These are phyloP conservation scores for Pachypanchax playfairii DNA, from an alignment of 2,113 vertebrate species.

Conservation along the genomic window DNA sequence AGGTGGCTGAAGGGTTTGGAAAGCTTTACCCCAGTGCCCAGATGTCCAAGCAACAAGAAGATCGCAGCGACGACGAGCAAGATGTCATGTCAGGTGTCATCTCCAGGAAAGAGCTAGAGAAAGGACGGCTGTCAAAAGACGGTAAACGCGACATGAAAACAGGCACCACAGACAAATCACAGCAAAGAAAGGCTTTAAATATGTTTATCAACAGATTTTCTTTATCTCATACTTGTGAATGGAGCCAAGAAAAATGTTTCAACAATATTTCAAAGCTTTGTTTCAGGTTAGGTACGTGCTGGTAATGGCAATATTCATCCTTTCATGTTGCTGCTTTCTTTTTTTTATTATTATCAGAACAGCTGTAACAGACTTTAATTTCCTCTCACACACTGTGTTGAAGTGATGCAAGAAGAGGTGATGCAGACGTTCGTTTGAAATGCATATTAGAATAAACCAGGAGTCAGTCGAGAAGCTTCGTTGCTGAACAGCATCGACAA, in stretches of 20 bases:
- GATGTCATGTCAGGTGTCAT: slow-evolving; percentile 89
- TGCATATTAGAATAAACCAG: slow-evolving; percentile 31
- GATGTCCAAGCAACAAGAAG: slow-evolving; percentile 79
- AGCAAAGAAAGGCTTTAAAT: no score
- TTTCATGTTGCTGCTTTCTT: neutral
- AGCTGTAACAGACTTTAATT: neutral
- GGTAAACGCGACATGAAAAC: slow-evolving; percentile 76
- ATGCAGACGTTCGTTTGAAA: slow-evolving; percentile 36
- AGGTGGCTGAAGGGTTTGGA: slow-evolving; percentile 86
- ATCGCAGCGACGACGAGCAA: slow-evolving; percentile 81
- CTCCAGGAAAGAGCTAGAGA: slow-evolving; percentile 92
- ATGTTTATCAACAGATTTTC: neutral
- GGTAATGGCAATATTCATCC: neutral
- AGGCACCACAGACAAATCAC: no score
- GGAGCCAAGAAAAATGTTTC: no score
- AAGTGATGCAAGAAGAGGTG: neutral
- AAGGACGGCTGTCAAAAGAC: slow-evolving; percentile 88
- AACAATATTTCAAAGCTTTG: no score
- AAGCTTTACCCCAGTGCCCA: slow-evolving; percentile 88
- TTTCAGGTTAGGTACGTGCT: neutral
- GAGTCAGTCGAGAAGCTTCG: slow-evolving; percentile 3
- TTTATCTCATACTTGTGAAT: no score
- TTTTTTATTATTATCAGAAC: neutral
- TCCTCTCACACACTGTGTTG: neutral
- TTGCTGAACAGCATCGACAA: slow-evolving; percentile 2